Conservation (phyloP, 1,140 invertebrate genomes). For the Hycleus cichorii region DNA sequence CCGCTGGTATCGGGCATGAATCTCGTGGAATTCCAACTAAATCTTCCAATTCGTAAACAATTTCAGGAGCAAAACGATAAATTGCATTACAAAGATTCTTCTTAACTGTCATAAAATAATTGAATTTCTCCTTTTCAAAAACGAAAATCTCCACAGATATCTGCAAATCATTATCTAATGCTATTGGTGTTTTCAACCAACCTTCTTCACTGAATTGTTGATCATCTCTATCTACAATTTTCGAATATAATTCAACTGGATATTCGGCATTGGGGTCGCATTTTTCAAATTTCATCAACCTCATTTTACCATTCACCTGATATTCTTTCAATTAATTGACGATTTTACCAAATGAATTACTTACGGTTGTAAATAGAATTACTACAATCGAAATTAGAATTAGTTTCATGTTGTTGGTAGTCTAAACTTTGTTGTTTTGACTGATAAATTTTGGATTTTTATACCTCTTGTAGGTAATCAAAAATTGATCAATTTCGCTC, state of each 20-base stretch:
- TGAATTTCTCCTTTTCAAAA: conserved; percentile 3
- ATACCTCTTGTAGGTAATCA: too few species aligned
- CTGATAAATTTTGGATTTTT: too few species aligned
- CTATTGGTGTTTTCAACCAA: conserved; percentile 1
- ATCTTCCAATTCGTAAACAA: conserved; percentile 10
- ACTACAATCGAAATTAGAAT: too few species aligned
- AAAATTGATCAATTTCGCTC: too few species aligned
- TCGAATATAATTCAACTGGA: conserved; percentile 6
- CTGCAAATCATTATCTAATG: conserved; percentile 5
- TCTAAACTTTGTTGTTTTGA: too few species aligned
- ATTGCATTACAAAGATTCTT: conserved; percentile 5
- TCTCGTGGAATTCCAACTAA: conserved; percentile 2
- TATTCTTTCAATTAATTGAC: too few species aligned
- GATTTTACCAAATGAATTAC: too few species aligned
- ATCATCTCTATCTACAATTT: conserved; percentile 5
- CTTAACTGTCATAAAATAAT: background rate
- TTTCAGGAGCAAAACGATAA: conserved; percentile 5
- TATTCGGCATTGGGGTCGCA: conserved; percentile 11
- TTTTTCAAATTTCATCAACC: conserved; percentile 6
- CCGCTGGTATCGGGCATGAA: conserved; percentile 9
- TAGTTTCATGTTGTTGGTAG: too few species aligned
- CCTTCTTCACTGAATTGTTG: conserved; percentile 14
- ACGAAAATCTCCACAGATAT: conserved; percentile 4
- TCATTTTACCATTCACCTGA: background rate
- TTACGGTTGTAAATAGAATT: too few species aligned